Evolutionary conservation across 2,797 vertebrate genomes (phyloP).

Genomic region (Crocodylus rhombifer): DNA sequence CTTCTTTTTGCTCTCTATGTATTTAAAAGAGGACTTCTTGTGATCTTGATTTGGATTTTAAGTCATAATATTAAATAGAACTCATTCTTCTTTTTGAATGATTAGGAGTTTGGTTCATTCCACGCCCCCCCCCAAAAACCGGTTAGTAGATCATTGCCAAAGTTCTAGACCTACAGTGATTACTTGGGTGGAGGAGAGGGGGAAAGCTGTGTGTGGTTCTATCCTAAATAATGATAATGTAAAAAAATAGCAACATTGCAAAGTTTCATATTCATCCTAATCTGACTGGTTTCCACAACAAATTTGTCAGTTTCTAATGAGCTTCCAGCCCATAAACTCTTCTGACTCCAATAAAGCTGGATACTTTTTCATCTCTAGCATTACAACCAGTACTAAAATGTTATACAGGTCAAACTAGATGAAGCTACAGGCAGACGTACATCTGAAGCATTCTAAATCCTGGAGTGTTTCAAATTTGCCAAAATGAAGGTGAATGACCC

Average conservation of each 20-base stretch:
- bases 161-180: fast-evolving
- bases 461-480: no score
- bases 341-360: not conserved
- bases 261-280: not conserved
- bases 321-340: not conserved
- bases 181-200: not conserved
- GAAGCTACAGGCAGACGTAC: not conserved
- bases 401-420: not conserved
- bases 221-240: not conserved
- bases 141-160: not conserved
- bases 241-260: not conserved
- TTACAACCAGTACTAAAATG: not conserved
- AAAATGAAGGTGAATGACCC: no score
- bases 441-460: not conserved
- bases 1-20: no score
- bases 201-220: not conserved
- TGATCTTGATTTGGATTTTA: not conserved
- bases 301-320: not conserved
- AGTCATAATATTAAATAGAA: not conserved
- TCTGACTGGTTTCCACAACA: fast-evolving
- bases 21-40: not conserved
- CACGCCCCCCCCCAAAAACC: not conserved
- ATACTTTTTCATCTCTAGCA: not conserved
- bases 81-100: not conserved
- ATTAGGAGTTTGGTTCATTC: not conserved